Evolutionary conservation across 2,888 invertebrate genomes (phyloP).

Genomic region (Scaptomyza caliginosa): DNA sequence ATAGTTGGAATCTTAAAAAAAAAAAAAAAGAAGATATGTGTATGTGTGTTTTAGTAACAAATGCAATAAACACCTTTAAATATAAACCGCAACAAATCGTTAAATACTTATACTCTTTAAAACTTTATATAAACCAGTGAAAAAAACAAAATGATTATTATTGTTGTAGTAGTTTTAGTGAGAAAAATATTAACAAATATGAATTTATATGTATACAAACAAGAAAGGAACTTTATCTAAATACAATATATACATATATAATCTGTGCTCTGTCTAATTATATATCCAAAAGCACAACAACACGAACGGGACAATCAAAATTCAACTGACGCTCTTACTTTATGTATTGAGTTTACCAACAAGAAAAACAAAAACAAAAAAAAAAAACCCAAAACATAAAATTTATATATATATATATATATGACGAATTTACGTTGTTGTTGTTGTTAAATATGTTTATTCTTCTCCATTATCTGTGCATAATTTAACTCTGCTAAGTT

Average conservation of each 20-base stretch:
- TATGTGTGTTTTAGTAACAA: constrained; percentile 15
- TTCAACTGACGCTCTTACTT: constrained; percentile 70
- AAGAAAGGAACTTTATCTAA: constrained; percentile 12
- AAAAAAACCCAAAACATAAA: no score
- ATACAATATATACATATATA: not conserved
- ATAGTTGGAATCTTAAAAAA: constrained; percentile 29
- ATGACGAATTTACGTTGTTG: constrained; percentile 56
- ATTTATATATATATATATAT: constrained; percentile 7
- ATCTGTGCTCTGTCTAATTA: constrained; percentile 43
- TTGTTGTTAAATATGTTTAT: constrained; percentile 47
- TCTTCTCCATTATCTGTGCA: constrained; percentile 4
- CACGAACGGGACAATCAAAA: constrained; percentile 80
- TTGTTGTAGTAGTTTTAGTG: constrained; percentile 73
- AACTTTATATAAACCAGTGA: constrained; percentile 22
- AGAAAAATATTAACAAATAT: constrained; percentile 46
- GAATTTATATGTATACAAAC: constrained; percentile 56
- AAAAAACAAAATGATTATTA: constrained; percentile 59
- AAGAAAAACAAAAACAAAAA: not conserved
- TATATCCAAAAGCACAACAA: constrained; percentile 54
- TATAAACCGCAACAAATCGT: constrained; percentile 32
- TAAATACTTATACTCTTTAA: constrained; percentile 39
- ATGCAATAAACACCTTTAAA: constrained; percentile 17
- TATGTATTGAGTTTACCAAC: constrained; percentile 26
- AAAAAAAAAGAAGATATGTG: constrained; percentile 9
- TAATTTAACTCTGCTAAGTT: constrained; percentile 8